Evolutionary conservation across 2,888 invertebrate species (phyloP).

Genomic region (Eristalinus aeneus): DNA sequence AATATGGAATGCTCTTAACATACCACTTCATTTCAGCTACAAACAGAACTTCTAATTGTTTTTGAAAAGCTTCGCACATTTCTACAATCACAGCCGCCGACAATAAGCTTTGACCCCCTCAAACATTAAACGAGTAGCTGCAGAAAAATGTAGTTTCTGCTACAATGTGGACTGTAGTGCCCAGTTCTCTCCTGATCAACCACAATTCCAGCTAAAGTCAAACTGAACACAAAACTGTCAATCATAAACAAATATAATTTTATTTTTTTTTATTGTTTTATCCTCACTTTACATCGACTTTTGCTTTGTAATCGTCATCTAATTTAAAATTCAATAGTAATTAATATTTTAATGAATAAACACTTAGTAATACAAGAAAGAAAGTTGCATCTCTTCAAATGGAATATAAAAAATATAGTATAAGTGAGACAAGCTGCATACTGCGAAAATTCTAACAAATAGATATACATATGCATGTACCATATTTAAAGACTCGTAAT

Average conservation of each 20-base stretch:
- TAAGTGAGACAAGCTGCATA: slow-evolving; percentile 31
- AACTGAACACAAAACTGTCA: not conserved
- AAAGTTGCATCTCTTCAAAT: not conserved
- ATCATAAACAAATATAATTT: not conserved
- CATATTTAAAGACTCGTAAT: not conserved
- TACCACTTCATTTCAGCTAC: too few relatives aligned
- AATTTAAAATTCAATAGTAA: slow-evolving; percentile 60
- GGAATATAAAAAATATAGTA: slow-evolving; percentile 45
- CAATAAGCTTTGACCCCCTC: too few relatives aligned
- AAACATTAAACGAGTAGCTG: too few relatives aligned
- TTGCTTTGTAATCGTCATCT: slow-evolving; percentile 38
- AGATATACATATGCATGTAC: not conserved
- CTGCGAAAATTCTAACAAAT: slow-evolving; percentile 21
- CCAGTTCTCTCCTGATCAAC: too few relatives aligned
- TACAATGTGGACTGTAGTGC: too few relatives aligned
- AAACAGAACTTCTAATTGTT: too few relatives aligned
- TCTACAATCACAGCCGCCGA: too few relatives aligned
- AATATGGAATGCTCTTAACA: too few relatives aligned
- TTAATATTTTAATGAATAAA: slow-evolving; percentile 62
- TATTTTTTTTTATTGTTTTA: slow-evolving; percentile 58
- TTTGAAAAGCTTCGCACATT: too few relatives aligned
- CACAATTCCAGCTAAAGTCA: not conserved
- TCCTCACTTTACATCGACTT: slow-evolving; percentile 59
- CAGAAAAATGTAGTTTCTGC: too few relatives aligned
- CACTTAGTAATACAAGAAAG: slow-evolving; percentile 32